Evolutionary conservation across 2,113 vertebrate species (phyloP), one percentile per base, ranked within the genome.

Genomic region (Pterocles gutturalis): DNA sequence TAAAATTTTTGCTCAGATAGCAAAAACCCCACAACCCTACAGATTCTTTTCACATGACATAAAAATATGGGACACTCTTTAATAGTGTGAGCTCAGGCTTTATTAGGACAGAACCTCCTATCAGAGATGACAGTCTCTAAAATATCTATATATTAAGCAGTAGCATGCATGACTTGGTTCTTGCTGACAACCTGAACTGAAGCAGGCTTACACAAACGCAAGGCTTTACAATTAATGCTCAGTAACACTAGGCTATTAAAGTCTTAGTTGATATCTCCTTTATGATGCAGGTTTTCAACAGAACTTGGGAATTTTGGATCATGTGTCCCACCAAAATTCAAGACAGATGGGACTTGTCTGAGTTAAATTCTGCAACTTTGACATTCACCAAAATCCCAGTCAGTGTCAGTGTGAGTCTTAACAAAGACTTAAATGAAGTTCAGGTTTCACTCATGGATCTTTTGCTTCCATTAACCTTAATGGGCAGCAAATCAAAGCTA

Each of bases 391-490:
- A 80, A 83, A 78, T 78, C 46, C 11, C 34, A 73, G 3, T 66
- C 51, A 31, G 57, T 72, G n/a, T 70, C n/a, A 22, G 17, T 54
- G 46, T 48, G 41, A 77, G 46, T 34, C 14, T 75, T 95, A 92
- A 86, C 26, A 43, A 80, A 70, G 67, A 67, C 26, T 78, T 84
- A 67, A 87, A 86, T 60, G 64, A 88, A 89, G 60, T 89, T 92
- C 64, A 53, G 41, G 38, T 87, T 83, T 95, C 72, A 75, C 60
- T 77, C 76, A 34, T 3, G 51, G 46, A 65, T 73, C 72, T 87
- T 89, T 87, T 85, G 61, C 67, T 87, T 81, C 67, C 34, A 75
- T 90, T 81, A 88, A 81, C 92, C 71, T 67, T 86, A 71, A 71
- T 75, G 64, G 60, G 55, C 26, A 83, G 64, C 71, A 72, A 83